phyloP scores from a whole-genome alignment of 2,113 vertebrate species.

The Pygoscelis antarcticus region DNA sequence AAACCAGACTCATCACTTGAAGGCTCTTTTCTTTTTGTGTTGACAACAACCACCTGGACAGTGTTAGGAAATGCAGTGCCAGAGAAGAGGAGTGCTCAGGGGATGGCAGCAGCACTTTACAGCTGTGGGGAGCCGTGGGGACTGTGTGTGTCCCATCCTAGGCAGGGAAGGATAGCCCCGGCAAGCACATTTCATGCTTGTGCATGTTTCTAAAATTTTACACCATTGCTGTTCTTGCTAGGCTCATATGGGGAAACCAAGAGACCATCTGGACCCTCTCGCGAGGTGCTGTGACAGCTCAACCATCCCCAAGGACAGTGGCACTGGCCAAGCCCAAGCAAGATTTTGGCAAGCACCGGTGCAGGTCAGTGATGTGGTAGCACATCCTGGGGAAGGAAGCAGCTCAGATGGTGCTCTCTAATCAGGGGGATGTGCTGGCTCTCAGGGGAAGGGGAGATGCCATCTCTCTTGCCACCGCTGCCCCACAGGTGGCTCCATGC shows the following conservation, averaged over 20 bases:
- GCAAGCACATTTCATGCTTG: not conserved
- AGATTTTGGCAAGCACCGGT: not conserved
- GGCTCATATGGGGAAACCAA: conserved; percentile 69
- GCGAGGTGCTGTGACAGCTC: not conserved
- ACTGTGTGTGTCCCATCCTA: not conserved
- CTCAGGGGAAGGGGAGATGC: not conserved
- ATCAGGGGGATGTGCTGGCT: not conserved
- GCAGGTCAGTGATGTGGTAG: conserved; percentile 20
- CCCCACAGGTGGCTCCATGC: not conserved
- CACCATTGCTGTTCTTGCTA: conserved; percentile 16
- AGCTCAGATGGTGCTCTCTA: not conserved
- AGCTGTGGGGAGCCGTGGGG: not conserved
- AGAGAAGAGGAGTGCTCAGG: not conserved
- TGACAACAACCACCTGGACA: not conserved
- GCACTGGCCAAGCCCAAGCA: conserved; percentile 57
- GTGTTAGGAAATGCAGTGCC: not conserved
- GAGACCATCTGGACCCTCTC: conserved; percentile 38
- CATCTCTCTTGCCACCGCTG: not conserved
- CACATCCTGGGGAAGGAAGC: not conserved
- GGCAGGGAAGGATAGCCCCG: not conserved
- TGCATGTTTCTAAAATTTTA: not conserved
- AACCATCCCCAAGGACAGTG: not conserved
- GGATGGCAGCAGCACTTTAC: not conserved
- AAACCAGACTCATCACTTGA: not conserved
- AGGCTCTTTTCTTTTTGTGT: not conserved